Evolutionary conservation across 2,888 invertebrate species (phyloP), one percentile per base, ranked within the genome.

Genomic region (Merodon equestris): DNA sequence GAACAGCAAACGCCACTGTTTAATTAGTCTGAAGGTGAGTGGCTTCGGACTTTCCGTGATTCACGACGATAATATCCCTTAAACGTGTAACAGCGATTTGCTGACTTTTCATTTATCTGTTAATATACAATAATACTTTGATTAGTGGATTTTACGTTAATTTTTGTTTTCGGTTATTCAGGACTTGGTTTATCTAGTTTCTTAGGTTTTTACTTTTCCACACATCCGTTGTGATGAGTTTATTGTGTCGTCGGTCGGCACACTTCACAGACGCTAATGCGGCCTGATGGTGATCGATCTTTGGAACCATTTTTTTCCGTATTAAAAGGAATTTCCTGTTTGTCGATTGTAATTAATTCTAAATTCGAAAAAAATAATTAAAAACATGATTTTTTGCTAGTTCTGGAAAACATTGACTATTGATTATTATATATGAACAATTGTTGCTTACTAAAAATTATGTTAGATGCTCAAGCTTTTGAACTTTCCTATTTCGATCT

Each of bases 111-210:
- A 44, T 56, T 71, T 60, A 40, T 53, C 54, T 53, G 47, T 47
- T 60, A 27, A 4, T 27, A 27, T n/a, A n/a, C n/a, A n/a, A n/a
- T n/a, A n/a, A n/a, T n/a, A 68, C 60, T 61, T 42, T 56, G 71
- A 71, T 71, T 71, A 71, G 54, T 63, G 71, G 71, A 71, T 71
- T 71, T 71, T 71, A 63, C 71, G 71, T 63, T 56, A 71, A 71
- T 71, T 71, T 71, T 71, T 63, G 61, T 71, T 71, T 71, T 71
- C 56, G 71, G 61, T 71, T 61, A 71, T 71, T 71, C 36, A 56
- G 56, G n/a, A n/a, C 61, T 71, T 50, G 42, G 71, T 56, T 71
- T 63, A 63, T 71, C 71, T 56, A 61, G 40, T 71, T 70, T 71
- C 56, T 60, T 19, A 38, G 61, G 38, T 71, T 71, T 71, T 63